These are phyloP conservation scores for Colletes gigas DNA, from an alignment of 1,140 invertebrate species.

Conservation along the genomic window DNA sequence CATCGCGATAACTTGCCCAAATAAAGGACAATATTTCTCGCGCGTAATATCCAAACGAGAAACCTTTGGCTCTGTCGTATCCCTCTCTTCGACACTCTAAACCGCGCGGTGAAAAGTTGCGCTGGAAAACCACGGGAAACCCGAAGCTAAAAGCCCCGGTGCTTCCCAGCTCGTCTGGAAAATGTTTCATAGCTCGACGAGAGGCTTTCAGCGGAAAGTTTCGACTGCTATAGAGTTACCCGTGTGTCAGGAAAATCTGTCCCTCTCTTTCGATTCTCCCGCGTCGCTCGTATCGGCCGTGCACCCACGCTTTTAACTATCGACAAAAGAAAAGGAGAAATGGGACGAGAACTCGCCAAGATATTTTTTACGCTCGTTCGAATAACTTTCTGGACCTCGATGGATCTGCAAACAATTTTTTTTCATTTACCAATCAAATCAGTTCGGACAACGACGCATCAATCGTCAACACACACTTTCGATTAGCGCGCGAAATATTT, in stretches of 20 bases:
- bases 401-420: too few species aligned
- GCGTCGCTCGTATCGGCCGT: too few species aligned
- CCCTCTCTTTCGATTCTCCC: too few species aligned
- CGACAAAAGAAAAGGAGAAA: too few species aligned
- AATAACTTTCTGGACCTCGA: too few species aligned
- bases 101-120: slow-evolving; percentile 45
- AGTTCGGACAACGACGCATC: neutral
- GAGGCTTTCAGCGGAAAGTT: slow-evolving; percentile 48
- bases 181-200: slow-evolving; percentile 46
- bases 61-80: neutral
- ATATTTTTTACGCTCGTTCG: too few species aligned
- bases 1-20: too few species aligned
- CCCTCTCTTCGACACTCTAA: neutral
- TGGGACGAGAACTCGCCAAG: too few species aligned
- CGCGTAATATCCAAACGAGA: slow-evolving; percentile 2
- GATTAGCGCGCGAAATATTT: slow-evolving; percentile 29
- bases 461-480: neutral
- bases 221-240: slow-evolving; percentile 41
- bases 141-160: slow-evolving; percentile 53
- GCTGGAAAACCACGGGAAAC: slow-evolving; percentile 38
- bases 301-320: too few species aligned
- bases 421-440: neutral
- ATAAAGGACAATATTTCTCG: slow-evolving; percentile 18
- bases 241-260: slow-evolving; percentile 18
- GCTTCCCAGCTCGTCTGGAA: slow-evolving; percentile 23